Evolutionary conservation across 92 coral and sea anemone species (phyloP), one percentile per base, ranked within the genome.

Genomic region (Siderastrea siderea): DNA sequence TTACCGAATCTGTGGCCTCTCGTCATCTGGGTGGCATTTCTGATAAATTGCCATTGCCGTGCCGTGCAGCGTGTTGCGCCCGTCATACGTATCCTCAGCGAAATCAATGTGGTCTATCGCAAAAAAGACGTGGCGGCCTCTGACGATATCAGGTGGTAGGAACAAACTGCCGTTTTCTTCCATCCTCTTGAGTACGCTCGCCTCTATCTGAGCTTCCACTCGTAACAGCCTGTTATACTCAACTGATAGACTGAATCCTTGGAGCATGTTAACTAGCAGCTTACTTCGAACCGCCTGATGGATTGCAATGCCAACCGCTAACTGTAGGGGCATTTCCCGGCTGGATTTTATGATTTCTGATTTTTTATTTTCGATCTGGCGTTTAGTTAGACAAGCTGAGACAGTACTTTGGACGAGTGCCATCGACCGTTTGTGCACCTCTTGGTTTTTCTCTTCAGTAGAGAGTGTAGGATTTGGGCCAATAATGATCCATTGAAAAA

Each of bases 41-140:
- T 93, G 96, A 71, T 92, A 92, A 5, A 87, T 90, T 8, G 92
- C 96, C 96, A 93, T 90, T 1, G 94, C 92, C 26, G 96, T 88
- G 3, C 94, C 94, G 46, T 90, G 96, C 1, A 93, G 73, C 3
- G 94, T 93, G 14, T 79, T 81, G 69, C 84, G 65, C 2, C 93
- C 96, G 54, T 93, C 90, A 51, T 61, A 52, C 2, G 92, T 93
- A 80, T 93, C 95, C 79, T 92, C 93, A 7, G 90, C 51, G 68
- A 90, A 87, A 75, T 90, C 87, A 0, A 85, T 15, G 59, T 85
- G 79, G 77, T 90, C 86, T 0, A 90, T 44, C 0, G 94, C 91
- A 63, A 91, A 91, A 72, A 81, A 91, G 1, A 82, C 68, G 17
- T 86, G 91, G 7, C 94, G 61, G 1, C 91, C 88, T 6, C 26